Evolutionary conservation across 1,140 invertebrate genomes (phyloP).

Genomic region (Drosophila dunni): DNA sequence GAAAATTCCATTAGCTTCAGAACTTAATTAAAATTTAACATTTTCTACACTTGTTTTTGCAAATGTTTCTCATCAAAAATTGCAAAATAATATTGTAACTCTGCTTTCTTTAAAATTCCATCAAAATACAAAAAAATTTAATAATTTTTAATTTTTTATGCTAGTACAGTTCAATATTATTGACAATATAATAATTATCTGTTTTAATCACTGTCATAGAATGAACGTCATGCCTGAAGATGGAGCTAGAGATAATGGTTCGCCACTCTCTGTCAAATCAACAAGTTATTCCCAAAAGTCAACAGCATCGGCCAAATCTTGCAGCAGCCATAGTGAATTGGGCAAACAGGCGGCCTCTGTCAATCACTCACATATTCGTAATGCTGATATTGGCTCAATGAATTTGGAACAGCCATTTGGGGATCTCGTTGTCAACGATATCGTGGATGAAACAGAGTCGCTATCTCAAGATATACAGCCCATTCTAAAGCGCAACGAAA

Average conservation of each 20-base stretch:
- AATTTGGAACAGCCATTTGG: slow-evolving; percentile 47
- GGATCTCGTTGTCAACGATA: slow-evolving; percentile 56
- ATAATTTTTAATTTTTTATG: no score
- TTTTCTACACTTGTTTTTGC: no score
- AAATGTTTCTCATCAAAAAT: no score
- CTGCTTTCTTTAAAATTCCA: no score
- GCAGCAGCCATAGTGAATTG: slow-evolving; percentile 11
- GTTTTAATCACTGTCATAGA: slow-evolving; percentile 3
- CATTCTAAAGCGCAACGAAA: slow-evolving; percentile 59
- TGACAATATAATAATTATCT: no score
- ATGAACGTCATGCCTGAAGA: neutral
- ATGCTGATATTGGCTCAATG: neutral
- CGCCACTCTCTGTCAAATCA: slow-evolving; percentile 68
- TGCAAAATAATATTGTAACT: no score
- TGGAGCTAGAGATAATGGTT: slow-evolving; percentile 32
- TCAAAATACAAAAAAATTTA: no score
- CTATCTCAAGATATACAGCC: slow-evolving; percentile 14
- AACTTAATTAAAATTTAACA: no score
- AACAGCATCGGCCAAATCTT: slow-evolving; percentile 73
- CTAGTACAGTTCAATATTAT: no score
- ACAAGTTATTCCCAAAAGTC: slow-evolving; percentile 78
- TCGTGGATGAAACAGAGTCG: slow-evolving; percentile 44
- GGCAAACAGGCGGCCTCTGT: neutral
- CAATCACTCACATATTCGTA: neutral
- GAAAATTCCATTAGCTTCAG: no score